A percentile compares a stretch with the other conserved stretches of the same genome.
phyloP scores from a whole-genome alignment of 2,888 invertebrate species.

The Rhaphigaster nebulosa region DNA sequence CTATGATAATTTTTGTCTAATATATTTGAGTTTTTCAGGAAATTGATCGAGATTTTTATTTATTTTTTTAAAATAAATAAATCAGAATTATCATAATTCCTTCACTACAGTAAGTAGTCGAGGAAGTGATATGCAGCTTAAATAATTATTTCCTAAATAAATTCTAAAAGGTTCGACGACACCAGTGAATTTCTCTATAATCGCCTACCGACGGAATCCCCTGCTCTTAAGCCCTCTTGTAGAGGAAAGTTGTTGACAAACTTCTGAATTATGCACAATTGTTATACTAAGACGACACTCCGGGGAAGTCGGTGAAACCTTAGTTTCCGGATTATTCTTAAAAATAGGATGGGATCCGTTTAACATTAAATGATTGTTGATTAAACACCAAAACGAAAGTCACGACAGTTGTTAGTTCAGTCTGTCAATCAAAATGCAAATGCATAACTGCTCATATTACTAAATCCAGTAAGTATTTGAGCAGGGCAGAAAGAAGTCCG shows the following conservation, averaged over 20 bases:
- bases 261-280: neutral
- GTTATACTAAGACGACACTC: slow-evolving; percentile 3
- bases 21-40: too few relatives aligned
- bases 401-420: neutral
- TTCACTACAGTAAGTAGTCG: too few relatives aligned
- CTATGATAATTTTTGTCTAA: too few relatives aligned
- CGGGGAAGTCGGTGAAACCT: neutral
- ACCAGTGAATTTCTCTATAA: neutral
- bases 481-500: too few relatives aligned
- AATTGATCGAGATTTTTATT: too few relatives aligned
- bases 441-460: too few relatives aligned
- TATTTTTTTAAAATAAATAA: too few relatives aligned
- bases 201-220: neutral
- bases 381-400: neutral
- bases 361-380: neutral
- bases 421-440: neutral
- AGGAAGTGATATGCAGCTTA: too few relatives aligned
- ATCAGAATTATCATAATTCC: too few relatives aligned
- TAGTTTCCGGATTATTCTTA: neutral
- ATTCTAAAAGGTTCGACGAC: neutral
- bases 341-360: neutral
- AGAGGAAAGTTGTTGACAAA: neutral
- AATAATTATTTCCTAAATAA: neutral
- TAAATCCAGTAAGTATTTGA: too few relatives aligned
- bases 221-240: neutral